Evolutionary conservation across 2,797 vertebrate species (phyloP).

Genomic region (Nannoperca australis): DNA sequence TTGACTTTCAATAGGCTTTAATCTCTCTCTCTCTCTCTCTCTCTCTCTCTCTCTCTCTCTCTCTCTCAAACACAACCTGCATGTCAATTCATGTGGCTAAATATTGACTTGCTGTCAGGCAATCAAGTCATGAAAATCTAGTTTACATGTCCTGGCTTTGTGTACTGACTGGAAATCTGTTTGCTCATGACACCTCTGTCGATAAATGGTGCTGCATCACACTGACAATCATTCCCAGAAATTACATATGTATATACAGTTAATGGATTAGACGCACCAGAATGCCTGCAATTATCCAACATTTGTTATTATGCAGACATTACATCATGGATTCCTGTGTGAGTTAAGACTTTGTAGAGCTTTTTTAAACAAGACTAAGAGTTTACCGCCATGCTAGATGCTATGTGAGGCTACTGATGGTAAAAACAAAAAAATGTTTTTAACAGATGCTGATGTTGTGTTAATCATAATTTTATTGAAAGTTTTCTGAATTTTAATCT

Average conservation of each 20-base stretch:
- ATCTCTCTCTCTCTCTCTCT: slow-evolving; percentile 17
- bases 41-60: slow-evolving; percentile 15
- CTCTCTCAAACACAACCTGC: slow-evolving; percentile 5
- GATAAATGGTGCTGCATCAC: neutral
- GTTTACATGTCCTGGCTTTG: slow-evolving; percentile 8
- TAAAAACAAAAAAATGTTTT: too few species aligned
- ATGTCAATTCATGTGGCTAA: slow-evolving; percentile 41
- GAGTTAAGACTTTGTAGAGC: neutral
- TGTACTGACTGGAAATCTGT: neutral
- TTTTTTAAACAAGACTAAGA: neutral
- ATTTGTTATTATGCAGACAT: slow-evolving; percentile 4
- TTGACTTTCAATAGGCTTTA: slow-evolving; percentile 53
- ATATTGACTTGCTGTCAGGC: slow-evolving; percentile 69
- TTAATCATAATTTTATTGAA: too few species aligned
- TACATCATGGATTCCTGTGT: neutral
- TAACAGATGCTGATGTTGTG: too few species aligned
- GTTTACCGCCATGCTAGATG: neutral
- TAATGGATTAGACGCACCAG: neutral
- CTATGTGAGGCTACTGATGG: neutral
- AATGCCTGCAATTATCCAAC: neutral
- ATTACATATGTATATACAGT: neutral
- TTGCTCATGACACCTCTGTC: slow-evolving; percentile 2
- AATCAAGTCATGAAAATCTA: slow-evolving; percentile 52
- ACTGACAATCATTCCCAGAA: slow-evolving; percentile 5
- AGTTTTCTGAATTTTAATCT: neutral